Evolutionary conservation across 2,888 invertebrate genomes (phyloP).

Genomic region (Crepidodera aurea): DNA sequence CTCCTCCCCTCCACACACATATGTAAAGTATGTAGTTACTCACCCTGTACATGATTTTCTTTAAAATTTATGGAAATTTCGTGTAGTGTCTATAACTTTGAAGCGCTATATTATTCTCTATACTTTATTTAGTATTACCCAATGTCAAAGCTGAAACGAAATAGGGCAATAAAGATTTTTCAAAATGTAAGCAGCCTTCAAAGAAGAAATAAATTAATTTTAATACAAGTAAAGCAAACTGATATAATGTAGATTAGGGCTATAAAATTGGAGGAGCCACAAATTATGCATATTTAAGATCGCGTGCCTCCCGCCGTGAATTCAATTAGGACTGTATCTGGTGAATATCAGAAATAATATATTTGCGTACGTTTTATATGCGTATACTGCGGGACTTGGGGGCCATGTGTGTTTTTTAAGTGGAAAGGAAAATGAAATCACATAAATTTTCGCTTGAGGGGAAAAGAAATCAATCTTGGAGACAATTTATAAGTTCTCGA

Average conservation of each 20-base stretch:
- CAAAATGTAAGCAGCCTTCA: constrained; percentile 21
- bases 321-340: constrained; percentile 61
- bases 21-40: too few relatives aligned
- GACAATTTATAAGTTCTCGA: not conserved
- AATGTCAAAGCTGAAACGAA: not conserved
- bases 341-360: constrained; percentile 60
- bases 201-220: constrained; percentile 46
- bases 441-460: not conserved
- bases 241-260: constrained; percentile 49
- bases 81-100: too few relatives aligned
- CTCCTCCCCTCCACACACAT: too few relatives aligned
- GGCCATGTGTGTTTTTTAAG: constrained; percentile 55
- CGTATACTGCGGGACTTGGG: constrained; percentile 50
- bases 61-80: too few relatives aligned
- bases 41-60: too few relatives aligned
- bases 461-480: not conserved
- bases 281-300: constrained; percentile 59
- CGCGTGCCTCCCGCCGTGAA: constrained; percentile 58
- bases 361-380: constrained; percentile 56
- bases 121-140: too few relatives aligned
- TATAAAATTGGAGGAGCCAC: constrained; percentile 57
- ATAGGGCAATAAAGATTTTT: constrained; percentile 23
- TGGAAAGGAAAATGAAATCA: not conserved
- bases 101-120: too few relatives aligned
- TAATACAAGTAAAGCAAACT: constrained; percentile 46